A percentile compares a stretch with the other conserved stretches of the same genome.
Conservation (phyloP, 2,113 vertebrate species). For the Hydrochoerus hydrochaeris region DNA sequence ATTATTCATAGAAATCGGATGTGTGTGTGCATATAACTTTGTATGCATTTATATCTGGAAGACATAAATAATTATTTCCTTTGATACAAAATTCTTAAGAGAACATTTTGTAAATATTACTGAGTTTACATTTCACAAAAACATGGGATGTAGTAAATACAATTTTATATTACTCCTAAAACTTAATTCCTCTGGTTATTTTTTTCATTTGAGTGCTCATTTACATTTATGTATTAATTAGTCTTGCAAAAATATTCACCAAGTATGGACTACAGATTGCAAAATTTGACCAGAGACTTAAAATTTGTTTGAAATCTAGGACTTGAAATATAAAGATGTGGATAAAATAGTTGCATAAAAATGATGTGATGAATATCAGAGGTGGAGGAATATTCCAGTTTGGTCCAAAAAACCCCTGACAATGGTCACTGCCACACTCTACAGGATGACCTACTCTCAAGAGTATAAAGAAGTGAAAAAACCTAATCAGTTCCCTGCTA, state of each 20-base stretch:
- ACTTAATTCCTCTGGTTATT: not conserved
- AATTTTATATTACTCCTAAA: not conserved
- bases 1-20: not conserved
- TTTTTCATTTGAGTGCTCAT: not conserved
- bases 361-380: not conserved
- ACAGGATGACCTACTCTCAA: not conserved
- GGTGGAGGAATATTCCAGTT: not conserved
- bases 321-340: not conserved
- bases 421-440: rapidly evolving
- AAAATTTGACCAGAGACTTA: not conserved
- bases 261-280: not conserved
- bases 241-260: not conserved
- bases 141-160: not conserved
- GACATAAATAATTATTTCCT: not conserved
- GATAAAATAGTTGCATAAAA: not conserved
- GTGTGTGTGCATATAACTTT: not conserved
- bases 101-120: not conserved
- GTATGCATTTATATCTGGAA: not conserved
- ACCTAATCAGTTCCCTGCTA: not conserved
- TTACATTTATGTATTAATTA: not conserved
- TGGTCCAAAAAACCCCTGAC: too few species aligned
- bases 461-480: not conserved
- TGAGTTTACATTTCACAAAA: not conserved
- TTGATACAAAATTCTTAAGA: not conserved
- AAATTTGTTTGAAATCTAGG: too few species aligned